phyloP scores from a whole-genome alignment of 2,888 invertebrate genomes.

The Nomada fucata region DNA sequence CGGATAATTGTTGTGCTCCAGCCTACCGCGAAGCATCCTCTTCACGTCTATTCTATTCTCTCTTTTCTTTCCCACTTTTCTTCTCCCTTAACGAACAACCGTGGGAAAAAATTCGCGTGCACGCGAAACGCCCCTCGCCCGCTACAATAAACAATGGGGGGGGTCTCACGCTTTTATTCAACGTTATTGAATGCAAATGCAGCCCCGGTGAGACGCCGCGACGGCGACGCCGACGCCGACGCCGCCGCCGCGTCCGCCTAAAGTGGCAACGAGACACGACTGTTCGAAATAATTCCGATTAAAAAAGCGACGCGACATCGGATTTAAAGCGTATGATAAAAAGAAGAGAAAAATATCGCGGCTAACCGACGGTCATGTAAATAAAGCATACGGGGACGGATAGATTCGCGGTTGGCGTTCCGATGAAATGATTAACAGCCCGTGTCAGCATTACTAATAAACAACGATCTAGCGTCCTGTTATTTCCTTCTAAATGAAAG shows the following conservation, averaged over 20 bases:
- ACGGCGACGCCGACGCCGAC: too few species aligned
- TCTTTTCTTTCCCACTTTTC: neutral
- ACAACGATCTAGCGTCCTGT: conserved; percentile 21
- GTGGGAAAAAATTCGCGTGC: conserved; percentile 12
- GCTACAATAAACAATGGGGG: conserved; percentile 39
- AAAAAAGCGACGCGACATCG: neutral
- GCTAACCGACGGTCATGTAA: conserved; percentile 7
- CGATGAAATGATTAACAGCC: conserved; percentile 43
- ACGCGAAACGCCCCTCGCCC: conserved; percentile 11
- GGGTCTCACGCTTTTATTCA: conserved; percentile 13
- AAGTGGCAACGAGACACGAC: conserved; percentile 16
- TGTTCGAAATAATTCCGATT: neutral
- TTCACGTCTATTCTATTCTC: neutral
- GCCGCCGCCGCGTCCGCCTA: conserved; percentile 17
- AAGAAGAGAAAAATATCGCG: neutral
- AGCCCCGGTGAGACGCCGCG: conserved; percentile 29
- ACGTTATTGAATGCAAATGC: conserved; percentile 50
- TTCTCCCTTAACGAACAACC: neutral
- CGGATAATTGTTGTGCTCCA: conserved; percentile 12
- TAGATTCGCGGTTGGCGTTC: conserved; percentile 15
- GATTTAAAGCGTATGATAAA: neutral
- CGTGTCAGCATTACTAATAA: conserved; percentile 30
- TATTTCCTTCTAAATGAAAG: neutral
- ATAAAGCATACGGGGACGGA: conserved; percentile 18
- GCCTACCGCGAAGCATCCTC: too few species aligned